A percentile compares a stretch with the other conserved stretches of the same genome.
phyloP scores from a whole-genome alignment of 2,888 invertebrate genomes.

The Cataglyphis altisquamis region DNA sequence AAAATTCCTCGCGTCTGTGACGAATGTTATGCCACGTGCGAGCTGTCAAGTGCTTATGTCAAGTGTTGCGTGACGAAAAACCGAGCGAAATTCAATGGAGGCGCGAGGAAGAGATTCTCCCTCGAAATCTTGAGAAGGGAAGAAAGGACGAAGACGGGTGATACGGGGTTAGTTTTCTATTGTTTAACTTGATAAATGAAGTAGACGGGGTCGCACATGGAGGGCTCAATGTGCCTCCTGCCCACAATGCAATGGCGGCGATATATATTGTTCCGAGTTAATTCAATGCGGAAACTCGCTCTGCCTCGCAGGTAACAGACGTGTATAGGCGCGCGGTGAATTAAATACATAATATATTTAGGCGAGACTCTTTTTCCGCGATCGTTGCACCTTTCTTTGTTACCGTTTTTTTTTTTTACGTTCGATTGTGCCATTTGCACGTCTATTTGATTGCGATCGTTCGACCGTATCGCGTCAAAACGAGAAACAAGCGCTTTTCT shows the following conservation, averaged over 20 bases:
- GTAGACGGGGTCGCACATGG: conserved; percentile 73
- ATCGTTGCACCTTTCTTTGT: neutral
- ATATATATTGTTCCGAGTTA: conserved; percentile 79
- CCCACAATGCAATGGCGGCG: conserved; percentile 73
- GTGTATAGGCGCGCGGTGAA: conserved; percentile 36
- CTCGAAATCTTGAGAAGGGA: conserved; percentile 66
- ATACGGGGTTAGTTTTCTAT: conserved; percentile 71
- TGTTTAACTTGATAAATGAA: conserved; percentile 84
- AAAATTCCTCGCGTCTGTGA: neutral
- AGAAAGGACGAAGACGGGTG: conserved; percentile 48
- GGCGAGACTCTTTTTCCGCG: conserved; percentile 21
- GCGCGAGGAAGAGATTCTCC: conserved; percentile 67
- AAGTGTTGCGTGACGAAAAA: conserved; percentile 18
- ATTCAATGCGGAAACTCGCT: conserved; percentile 75
- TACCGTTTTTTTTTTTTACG: neutral
- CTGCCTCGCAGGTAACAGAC: conserved; percentile 33
- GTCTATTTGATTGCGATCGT: neutral
- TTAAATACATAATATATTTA: conserved; percentile 54
- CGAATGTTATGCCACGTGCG: conserved; percentile 6
- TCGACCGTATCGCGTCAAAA: neutral
- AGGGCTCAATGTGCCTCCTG: conserved; percentile 70
- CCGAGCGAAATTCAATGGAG: neutral
- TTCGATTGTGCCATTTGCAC: conserved; percentile 8
- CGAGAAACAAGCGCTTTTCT: neutral
- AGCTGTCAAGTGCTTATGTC: neutral